Conservation (phyloP, 2,113 vertebrate species). For the Oplegnathus fasciatus region DNA sequence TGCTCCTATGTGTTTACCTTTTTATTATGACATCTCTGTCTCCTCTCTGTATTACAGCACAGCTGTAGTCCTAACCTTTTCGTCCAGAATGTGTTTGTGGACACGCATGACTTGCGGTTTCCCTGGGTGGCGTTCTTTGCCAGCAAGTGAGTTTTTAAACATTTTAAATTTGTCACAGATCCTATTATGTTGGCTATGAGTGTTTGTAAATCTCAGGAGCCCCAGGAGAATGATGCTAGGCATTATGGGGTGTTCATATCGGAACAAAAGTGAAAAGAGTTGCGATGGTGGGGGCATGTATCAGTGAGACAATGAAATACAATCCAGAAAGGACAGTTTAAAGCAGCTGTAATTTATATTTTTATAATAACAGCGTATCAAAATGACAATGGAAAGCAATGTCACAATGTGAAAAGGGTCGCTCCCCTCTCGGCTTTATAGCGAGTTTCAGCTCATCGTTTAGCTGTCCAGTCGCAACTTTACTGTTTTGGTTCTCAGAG, state of each 20-base stretch:
- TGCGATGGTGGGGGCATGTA: not conserved
- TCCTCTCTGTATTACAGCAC: slow-evolving; percentile 84
- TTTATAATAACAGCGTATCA: too few relatives aligned
- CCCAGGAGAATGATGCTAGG: not conserved
- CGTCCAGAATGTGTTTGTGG: slow-evolving; percentile 98
- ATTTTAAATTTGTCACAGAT: not conserved
- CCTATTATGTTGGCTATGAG: not conserved
- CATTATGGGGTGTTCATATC: not conserved
- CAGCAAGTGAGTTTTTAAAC: slow-evolving; percentile 91
- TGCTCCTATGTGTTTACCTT: not conserved
- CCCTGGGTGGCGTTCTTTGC: slow-evolving; percentile 99
- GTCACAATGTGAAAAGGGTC: not conserved
- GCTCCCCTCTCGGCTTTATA: not conserved
- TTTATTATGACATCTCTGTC: not conserved
- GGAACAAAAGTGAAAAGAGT: too few relatives aligned
- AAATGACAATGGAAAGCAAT: too few relatives aligned
- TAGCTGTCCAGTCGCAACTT: too few relatives aligned
- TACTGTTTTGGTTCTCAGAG: too few relatives aligned
- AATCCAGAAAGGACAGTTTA: not conserved
- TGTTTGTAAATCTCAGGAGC: not conserved
- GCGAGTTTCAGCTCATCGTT: too few relatives aligned
- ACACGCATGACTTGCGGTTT: slow-evolving; percentile 96
- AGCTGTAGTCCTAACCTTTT: slow-evolving; percentile 98
- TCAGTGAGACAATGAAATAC: not conserved
- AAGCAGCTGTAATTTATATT: too few relatives aligned